These are phyloP conservation scores for Neoseiulus cucumeris DNA, from an alignment of 1,140 invertebrate genomes.

Conservation along the genomic window DNA sequence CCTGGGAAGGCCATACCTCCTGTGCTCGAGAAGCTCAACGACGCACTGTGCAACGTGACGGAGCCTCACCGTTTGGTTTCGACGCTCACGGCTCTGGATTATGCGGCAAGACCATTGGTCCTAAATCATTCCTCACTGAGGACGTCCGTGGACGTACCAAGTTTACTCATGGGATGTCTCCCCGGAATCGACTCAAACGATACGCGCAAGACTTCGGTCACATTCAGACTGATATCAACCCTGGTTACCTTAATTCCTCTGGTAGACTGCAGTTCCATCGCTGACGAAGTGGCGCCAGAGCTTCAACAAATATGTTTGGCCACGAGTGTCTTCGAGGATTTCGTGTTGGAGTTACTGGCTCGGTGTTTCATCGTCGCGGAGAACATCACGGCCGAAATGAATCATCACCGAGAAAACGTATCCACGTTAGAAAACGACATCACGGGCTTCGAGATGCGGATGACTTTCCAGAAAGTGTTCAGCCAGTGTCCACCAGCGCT, in stretches of 20 bases:
- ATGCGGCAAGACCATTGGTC: constrained; percentile 46
- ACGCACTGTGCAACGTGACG: constrained; percentile 56
- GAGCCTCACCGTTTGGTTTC: constrained; percentile 64
- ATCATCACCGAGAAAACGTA: constrained; percentile 26
- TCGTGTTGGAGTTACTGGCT: constrained; percentile 65
- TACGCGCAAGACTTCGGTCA: constrained; percentile 49
- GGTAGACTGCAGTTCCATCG: constrained; percentile 57
- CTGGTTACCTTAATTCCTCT: constrained; percentile 54
- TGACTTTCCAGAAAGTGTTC: constrained; percentile 13
- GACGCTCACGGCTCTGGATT: constrained; percentile 50
- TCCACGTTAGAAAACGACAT: neutral
- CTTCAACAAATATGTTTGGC: constrained; percentile 52
- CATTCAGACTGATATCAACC: constrained; percentile 53
- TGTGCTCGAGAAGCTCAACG: constrained; percentile 52
- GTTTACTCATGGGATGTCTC: constrained; percentile 47
- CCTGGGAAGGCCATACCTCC: constrained; percentile 62
- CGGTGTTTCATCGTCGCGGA: constrained; percentile 48
- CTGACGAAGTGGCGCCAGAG: constrained; percentile 29
- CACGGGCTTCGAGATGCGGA: neutral
- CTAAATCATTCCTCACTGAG: constrained; percentile 27
- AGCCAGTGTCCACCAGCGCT: constrained; percentile 16
- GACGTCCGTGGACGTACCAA: constrained; percentile 29
- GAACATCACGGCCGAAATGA: constrained; percentile 41
- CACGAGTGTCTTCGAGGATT: constrained; percentile 66
- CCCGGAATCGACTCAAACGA: constrained; percentile 84